Conservation (phyloP, 2,888 invertebrate species). For the Adelphocoris suturalis region DNA sequence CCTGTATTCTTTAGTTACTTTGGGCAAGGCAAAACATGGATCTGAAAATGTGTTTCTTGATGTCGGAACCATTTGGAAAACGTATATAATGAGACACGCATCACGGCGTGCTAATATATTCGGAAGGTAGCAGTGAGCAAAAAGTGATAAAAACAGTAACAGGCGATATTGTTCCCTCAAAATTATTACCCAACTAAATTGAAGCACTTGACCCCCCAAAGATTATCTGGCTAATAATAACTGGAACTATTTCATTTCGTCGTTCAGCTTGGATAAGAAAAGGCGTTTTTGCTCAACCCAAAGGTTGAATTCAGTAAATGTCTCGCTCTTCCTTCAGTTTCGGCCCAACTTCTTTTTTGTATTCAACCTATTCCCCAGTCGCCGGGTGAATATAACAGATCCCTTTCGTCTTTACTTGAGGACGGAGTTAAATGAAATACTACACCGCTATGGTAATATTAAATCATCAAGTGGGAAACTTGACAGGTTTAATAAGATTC, state of each 20-base stretch:
- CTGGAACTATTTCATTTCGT: conserved; percentile 33
- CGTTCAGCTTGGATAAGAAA: background rate
- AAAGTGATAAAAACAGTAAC: background rate
- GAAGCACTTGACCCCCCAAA: conserved; percentile 1
- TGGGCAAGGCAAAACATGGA: too few relatives aligned
- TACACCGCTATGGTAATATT: conserved; percentile 53
- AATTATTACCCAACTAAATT: conserved; percentile 5
- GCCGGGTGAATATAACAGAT: background rate
- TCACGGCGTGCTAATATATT: background rate
- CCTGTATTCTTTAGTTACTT: too few relatives aligned
- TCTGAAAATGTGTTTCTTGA: too few relatives aligned
- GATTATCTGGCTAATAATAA: conserved; percentile 29
- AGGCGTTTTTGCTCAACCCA: conserved; percentile 2
- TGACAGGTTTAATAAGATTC: conserved; percentile 34
- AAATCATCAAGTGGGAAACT: conserved; percentile 19
- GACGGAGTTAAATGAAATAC: conserved; percentile 45
- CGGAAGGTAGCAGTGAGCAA: background rate
- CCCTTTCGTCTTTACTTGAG: background rate
- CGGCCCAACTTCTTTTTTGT: conserved; percentile 16
- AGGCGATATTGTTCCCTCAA: background rate
- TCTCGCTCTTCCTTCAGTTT: background rate
- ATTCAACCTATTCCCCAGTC: background rate
- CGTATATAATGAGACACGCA: too few relatives aligned
- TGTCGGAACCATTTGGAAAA: too few relatives aligned
- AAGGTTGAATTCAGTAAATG: conserved; percentile 39